phyloP scores from a whole-genome alignment of 37 sponge, comb jelly and placozoan species.

The Corticium candelabrum region DNA sequence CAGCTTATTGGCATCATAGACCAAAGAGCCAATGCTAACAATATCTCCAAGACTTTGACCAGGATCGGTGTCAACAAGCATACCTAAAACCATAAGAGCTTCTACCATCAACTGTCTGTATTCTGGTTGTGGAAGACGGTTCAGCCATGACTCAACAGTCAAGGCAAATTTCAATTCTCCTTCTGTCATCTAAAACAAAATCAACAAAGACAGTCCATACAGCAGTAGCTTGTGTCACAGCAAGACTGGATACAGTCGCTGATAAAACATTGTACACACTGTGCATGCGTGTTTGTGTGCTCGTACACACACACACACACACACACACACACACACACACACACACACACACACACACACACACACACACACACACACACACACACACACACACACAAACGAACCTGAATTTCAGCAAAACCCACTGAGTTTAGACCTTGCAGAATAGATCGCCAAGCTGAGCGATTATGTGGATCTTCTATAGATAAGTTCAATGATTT shows the following conservation, averaged over 20 bases:
- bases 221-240: no score
- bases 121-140: slow-evolving; percentile 68
- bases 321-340: not conserved
- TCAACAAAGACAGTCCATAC: no score
- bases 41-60: slow-evolving; percentile 31
- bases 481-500: no score
- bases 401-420: no score
- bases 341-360: not conserved
- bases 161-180: slow-evolving; percentile 87
- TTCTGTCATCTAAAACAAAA: slow-evolving; percentile 60
- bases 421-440: no score
- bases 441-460: no score
- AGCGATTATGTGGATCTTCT: no score
- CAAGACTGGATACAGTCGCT: not conserved
- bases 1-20: slow-evolving; percentile 18
- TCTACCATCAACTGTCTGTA: slow-evolving; percentile 87
- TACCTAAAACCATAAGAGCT: slow-evolving; percentile 55
- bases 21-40: slow-evolving; percentile 40
- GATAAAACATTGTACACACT: not conserved
- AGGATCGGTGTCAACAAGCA: slow-evolving; percentile 26
- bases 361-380: no score
- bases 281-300: not conserved
- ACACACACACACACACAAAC: no score
- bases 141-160: slow-evolving; percentile 52
- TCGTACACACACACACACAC: not conserved